Evolutionary conservation across 2,113 vertebrate species (phyloP).

Genomic region (Ivindomyrus marchei): DNA sequence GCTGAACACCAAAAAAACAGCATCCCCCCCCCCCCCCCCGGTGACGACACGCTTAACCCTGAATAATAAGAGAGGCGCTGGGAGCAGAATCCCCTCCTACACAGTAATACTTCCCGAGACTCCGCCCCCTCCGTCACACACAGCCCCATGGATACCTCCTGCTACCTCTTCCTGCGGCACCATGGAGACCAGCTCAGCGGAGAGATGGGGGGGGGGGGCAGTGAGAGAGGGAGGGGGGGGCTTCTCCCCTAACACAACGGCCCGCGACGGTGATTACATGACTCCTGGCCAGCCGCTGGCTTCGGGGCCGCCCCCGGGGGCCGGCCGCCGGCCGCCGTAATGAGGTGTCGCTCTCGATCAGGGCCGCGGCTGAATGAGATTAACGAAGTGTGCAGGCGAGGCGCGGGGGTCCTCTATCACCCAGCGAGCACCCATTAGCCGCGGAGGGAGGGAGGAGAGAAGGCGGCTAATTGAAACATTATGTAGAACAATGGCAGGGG

Average conservation of each 20-base stretch:
- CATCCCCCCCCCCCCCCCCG: no score
- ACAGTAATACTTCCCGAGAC: background rate
- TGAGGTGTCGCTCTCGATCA: slow-evolving; percentile 33
- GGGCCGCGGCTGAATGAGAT: slow-evolving; percentile 27
- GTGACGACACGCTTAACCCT: background rate
- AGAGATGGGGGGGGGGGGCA: background rate
- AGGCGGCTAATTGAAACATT: slow-evolving; percentile 36
- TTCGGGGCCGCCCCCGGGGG: slow-evolving; percentile 25
- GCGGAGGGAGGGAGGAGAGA: slow-evolving; percentile 17
- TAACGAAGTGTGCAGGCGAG: slow-evolving; percentile 24
- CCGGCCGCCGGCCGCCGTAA: slow-evolving; percentile 25
- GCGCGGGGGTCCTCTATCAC: slow-evolving; percentile 14
- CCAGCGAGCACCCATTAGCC: slow-evolving; percentile 22
- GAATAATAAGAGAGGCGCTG: background rate
- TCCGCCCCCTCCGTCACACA: background rate
- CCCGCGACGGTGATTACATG: background rate
- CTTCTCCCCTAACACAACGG: background rate
- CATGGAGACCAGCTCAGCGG: background rate
- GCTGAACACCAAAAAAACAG: background rate
- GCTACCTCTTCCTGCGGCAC: background rate
- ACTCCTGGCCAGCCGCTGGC: background rate
- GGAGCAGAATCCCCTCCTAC: background rate
- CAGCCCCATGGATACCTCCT: background rate
- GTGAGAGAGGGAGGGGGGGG: background rate
- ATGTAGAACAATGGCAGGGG: slow-evolving; percentile 37